Base-by-base conservation (phyloP, 1,140 invertebrate genomes). In the Homarus americanus region DNA sequence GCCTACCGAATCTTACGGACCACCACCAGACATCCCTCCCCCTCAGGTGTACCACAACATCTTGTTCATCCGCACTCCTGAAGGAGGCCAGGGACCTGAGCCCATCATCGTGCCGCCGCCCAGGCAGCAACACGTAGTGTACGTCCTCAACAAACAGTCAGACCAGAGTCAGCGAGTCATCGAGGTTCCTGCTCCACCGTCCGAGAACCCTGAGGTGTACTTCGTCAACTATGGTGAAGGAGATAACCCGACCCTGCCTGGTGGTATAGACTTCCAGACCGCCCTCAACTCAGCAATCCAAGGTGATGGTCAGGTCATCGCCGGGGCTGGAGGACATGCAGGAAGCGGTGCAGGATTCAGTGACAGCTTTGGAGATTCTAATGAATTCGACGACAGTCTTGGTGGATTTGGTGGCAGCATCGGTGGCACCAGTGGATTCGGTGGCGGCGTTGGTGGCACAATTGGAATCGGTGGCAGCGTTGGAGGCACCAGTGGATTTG, bases 91-190 rank as follows among this genome's bases (percentile, higher is more conserved):
- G 32, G 41, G 34, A 44, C 75, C 63, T 4, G 78, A 92, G 17
- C 87, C 91, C 40, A 78, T 92, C 63, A 36, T 92, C 17, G 79
- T 92, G 32, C 91, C 91, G 49, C 87, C 91, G 38, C 91, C 91
- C 32, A 69, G 63, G 12, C 87, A 90, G 82, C 84, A 92, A 40
- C 76, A 82, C 84, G 40, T 92, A 53, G 83, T 92, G 2, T 92
- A 92, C 58, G 75, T 92, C 73, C 91, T 92, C 32, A 92, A 82
- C 82, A 89, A 92, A 41, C 73, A 88, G 17, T 53, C 73, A 17
- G 66, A 58, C 20, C 24, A 75, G 17, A 38, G 28, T 1, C 83
- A 41, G 40, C 40, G 38, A 41, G 32, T 87, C 49, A 79, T 87
- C 34, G 38, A 87, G 75, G 75, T 66, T 20, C 72, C 85, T 10